A percentile compares a stretch with the other conserved stretches of the same genome.
Evolutionary conservation across 1,140 invertebrate genomes (phyloP).

Genomic region (Acyrthosiphon pisum): DNA sequence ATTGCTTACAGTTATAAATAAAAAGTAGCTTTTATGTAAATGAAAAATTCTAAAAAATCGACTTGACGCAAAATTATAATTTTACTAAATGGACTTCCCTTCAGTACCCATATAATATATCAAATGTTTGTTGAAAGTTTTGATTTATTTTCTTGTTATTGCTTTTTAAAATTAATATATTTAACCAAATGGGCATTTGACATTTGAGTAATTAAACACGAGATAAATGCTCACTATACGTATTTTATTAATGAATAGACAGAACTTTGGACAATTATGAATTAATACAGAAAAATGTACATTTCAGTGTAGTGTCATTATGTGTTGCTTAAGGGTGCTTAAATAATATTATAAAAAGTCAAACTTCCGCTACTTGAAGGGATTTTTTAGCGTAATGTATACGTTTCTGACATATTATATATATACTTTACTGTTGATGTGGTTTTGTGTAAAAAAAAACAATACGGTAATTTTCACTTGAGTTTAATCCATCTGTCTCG

Average conservation of each 20-base stretch:
- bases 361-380: neutral
- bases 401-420: neutral
- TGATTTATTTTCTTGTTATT: constrained; percentile 19
- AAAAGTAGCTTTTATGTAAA: neutral
- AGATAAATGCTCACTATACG: neutral
- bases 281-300: neutral
- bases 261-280: no score
- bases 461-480: constrained; percentile 1
- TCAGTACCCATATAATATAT: neutral
- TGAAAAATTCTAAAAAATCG: neutral
- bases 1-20: neutral
- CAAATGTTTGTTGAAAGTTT: neutral
- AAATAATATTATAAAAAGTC: neutral
- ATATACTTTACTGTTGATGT: neutral
- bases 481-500: neutral
- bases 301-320: neutral
- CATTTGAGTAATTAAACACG: neutral
- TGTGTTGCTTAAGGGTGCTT: neutral
- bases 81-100: neutral
- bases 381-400: constrained; percentile 6
- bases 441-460: neutral
- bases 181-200: neutral
- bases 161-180: neutral
- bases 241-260: neutral
- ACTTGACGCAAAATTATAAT: neutral